A percentile compares a stretch with the other conserved stretches of the same genome.
phyloP scores from a whole-genome alignment of 2,113 vertebrate species.

The Callipepla californica region DNA sequence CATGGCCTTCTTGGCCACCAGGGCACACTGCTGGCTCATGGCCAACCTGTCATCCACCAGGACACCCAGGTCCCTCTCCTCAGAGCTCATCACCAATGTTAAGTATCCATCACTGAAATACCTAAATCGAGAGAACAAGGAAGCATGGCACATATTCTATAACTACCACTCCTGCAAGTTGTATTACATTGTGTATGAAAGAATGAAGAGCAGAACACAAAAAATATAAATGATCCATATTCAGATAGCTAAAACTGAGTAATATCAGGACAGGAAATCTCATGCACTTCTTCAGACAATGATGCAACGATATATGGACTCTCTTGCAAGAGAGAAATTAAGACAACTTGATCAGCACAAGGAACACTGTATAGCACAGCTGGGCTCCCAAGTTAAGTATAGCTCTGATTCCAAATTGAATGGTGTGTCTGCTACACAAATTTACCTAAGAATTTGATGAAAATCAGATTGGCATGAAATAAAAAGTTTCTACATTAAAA shows the following conservation, averaged over 20 bases:
- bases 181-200: neutral
- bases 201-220: neutral
- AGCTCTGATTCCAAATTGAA: neutral
- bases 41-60: too few species aligned
- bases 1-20: too few species aligned
- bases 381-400: neutral
- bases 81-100: too few species aligned
- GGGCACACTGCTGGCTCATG: too few species aligned
- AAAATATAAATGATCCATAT: neutral
- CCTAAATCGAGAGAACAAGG: neutral
- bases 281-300: neutral
- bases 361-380: neutral
- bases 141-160: neutral
- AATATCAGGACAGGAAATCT: neutral
- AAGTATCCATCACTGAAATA: neutral
- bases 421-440: neutral
- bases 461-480: neutral
- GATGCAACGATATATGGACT: neutral
- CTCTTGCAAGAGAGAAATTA: neutral
- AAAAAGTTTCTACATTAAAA: neutral
- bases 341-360: neutral
- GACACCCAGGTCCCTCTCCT: too few species aligned
- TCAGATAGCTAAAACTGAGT: neutral
- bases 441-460: neutral
- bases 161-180: neutral